These are phyloP conservation scores for Lanistes nyassanus DNA, from an alignment of 1,140 invertebrate species.

Conservation along the genomic window DNA sequence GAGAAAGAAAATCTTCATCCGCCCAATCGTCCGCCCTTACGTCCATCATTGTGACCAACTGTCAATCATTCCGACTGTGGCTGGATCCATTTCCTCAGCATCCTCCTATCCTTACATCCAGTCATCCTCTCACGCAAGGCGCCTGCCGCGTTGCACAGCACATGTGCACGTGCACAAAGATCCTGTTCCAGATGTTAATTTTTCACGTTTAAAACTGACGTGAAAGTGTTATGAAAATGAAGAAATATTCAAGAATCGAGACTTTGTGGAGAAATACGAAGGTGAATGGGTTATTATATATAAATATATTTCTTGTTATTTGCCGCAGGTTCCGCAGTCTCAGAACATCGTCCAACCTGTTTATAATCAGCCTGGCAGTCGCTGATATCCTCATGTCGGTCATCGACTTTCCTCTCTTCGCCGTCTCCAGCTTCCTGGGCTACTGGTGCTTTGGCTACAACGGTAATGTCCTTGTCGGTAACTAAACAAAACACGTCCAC, in stretches of 20 bases:
- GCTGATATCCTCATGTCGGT: slow-evolving; percentile 33
- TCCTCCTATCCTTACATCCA: background rate
- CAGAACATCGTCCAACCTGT: slow-evolving; percentile 37
- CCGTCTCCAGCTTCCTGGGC: slow-evolving; percentile 22
- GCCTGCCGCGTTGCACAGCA: background rate
- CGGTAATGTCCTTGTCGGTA: slow-evolving; percentile 19
- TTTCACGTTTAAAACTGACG: too few species aligned
- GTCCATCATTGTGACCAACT: background rate
- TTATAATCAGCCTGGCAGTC: slow-evolving; percentile 35
- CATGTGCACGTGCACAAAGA: background rate
- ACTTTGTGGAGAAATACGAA: background rate
- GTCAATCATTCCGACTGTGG: background rate
- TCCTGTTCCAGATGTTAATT: background rate
- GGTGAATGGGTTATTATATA: too few species aligned
- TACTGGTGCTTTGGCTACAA: slow-evolving; percentile 33
- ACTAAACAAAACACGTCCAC: too few species aligned
- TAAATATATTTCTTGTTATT: background rate
- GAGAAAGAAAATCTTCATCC: slow-evolving; percentile 6
- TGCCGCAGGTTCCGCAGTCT: slow-evolving; percentile 31
- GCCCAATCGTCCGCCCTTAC: background rate
- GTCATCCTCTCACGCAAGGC: background rate
- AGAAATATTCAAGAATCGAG: too few species aligned
- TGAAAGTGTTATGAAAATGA: too few species aligned
- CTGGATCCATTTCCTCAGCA: background rate
- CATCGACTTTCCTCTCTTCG: slow-evolving; percentile 32